Percentiles rank a stretch among this genome's conserved stretches.
These are phyloP conservation scores for Lerista edwardsae DNA, from an alignment of 2,797 vertebrate species.

Conservation along the genomic window DNA sequence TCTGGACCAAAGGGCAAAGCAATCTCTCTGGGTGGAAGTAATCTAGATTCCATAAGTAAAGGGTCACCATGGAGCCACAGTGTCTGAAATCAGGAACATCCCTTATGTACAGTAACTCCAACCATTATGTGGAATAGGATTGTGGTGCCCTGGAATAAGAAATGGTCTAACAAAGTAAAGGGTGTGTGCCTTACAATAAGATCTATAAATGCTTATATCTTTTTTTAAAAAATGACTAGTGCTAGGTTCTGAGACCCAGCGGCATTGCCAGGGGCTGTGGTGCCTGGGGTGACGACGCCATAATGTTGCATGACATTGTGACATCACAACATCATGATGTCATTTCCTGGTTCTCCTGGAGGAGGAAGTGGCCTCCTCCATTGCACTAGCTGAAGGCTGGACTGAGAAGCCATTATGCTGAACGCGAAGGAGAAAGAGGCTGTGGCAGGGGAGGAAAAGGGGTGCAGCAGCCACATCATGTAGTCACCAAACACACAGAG, in stretches of 20 bases:
- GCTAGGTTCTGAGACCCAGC: not conserved
- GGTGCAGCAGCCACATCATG: too few relatives aligned
- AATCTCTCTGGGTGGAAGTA: not conserved
- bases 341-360: too few relatives aligned
- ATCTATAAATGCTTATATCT: not conserved
- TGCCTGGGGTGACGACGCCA: too few relatives aligned
- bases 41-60: not conserved
- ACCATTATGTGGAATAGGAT: not conserved
- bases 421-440: too few relatives aligned
- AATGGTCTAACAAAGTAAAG: not conserved
- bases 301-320: too few relatives aligned
- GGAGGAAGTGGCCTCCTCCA: too few relatives aligned
- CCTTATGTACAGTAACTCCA: not conserved
- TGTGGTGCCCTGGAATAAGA: not conserved
- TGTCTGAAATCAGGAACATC: not conserved
- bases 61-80: not conserved
- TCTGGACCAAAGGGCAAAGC: not conserved
- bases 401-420: too few relatives aligned
- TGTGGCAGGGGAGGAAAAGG: too few relatives aligned
- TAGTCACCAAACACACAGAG: too few relatives aligned
- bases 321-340: too few relatives aligned
- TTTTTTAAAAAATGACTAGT: not conserved
- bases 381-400: too few relatives aligned
- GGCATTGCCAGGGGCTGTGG: too few relatives aligned
- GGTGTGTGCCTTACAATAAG: not conserved